A percentile compares a stretch with the other conserved stretches of the same genome.
phyloP scores from a whole-genome alignment of 1,140 invertebrate genomes.

The Notospermus geniculatus region DNA sequence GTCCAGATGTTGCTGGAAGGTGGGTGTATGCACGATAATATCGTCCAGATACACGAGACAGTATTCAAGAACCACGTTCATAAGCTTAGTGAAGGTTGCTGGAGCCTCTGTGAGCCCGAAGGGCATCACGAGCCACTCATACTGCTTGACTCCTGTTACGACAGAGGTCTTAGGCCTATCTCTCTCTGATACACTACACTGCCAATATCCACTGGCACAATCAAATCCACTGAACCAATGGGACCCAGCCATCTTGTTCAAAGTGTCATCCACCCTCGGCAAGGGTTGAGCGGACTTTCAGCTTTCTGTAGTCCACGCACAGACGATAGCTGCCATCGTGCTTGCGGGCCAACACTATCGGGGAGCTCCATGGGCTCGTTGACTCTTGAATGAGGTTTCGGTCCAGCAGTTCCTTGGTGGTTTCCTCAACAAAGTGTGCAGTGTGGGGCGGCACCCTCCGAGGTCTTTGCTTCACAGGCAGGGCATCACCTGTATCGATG shows the following conservation, averaged over 20 bases:
- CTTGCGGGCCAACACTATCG: constrained; percentile 37
- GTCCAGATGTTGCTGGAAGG: constrained; percentile 7
- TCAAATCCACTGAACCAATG: constrained; percentile 30
- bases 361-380: constrained; percentile 35
- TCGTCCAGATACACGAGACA: background rate
- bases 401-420: constrained; percentile 13
- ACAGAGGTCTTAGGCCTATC: constrained; percentile 49
- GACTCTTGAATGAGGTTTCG: constrained; percentile 33
- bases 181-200: constrained; percentile 45
- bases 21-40: constrained; percentile 1
- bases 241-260: constrained; percentile 24
- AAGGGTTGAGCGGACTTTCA: constrained; percentile 33
- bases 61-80: background rate
- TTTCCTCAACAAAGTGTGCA: constrained; percentile 11
- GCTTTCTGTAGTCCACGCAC: constrained; percentile 35
- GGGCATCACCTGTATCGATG: constrained; percentile 18
- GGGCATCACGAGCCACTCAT: constrained; percentile 24
- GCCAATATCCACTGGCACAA: constrained; percentile 46
- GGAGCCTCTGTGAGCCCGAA: constrained; percentile 22
- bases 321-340: constrained; percentile 31
- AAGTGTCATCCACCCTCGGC: constrained; percentile 36
- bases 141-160: constrained; percentile 19
- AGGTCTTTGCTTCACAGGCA: constrained; percentile 19
- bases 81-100: background rate
- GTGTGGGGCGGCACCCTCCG: constrained; percentile 14